Percentiles rank a stretch among this genome's conserved stretches.
Conservation (phyloP, 2,888 invertebrate genomes). For the Calameuta idolon region DNA sequence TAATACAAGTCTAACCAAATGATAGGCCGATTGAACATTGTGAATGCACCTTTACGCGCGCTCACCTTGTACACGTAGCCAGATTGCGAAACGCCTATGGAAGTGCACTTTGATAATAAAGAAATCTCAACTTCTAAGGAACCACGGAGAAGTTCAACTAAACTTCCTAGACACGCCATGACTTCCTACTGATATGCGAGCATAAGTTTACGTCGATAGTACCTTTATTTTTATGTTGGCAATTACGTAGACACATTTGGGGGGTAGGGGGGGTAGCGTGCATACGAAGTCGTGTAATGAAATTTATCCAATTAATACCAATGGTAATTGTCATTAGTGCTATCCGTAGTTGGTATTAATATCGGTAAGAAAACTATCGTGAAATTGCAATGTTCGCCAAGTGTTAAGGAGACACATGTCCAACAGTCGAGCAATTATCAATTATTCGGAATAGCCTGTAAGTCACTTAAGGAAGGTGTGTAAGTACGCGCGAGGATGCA, state of each 20-base stretch:
- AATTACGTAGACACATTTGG: not conserved
- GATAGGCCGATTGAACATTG: not conserved
- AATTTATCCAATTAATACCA: not conserved
- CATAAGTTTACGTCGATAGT: not conserved
- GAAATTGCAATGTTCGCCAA: not conserved
- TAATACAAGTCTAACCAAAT: not conserved
- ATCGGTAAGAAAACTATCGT: not conserved
- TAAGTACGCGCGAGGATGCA: not conserved
- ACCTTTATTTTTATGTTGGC: not conserved
- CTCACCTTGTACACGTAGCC: not conserved
- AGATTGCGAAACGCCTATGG: not conserved
- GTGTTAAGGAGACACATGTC: not conserved
- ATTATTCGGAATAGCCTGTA: slow-evolving; percentile 10
- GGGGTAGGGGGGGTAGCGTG: not conserved
- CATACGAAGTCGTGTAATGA: not conserved
- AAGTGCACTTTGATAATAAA: not conserved
- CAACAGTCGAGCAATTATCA: slow-evolving; percentile 3
- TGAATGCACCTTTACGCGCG: not conserved
- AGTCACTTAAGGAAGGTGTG: not conserved
- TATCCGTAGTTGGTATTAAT: not conserved
- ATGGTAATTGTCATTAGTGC: not conserved
- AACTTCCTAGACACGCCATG: not conserved
- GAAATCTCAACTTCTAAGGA: not conserved
- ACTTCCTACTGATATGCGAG: not conserved
- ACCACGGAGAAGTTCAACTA: not conserved